Percentiles rank a stretch among this genome's conserved stretches.
Evolutionary conservation across 2,113 vertebrate species (phyloP).

Genomic region (Entomyzon cyanotis): DNA sequence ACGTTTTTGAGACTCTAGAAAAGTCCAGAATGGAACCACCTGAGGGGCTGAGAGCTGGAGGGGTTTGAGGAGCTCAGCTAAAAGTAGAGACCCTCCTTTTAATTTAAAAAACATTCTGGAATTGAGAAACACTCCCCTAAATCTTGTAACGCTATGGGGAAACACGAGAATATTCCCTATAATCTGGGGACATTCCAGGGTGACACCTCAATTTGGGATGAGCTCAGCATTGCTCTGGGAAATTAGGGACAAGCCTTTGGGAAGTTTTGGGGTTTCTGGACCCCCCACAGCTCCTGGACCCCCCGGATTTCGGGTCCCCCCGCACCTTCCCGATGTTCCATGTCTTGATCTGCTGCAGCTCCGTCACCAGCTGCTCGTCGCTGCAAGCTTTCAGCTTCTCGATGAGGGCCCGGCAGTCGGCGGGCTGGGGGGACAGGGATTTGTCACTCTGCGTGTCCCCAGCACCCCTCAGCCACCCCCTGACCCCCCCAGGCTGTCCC

Average conservation of each 20-base stretch:
- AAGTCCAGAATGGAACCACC: not conserved
- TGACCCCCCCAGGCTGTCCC: too few species aligned
- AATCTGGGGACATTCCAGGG: too few species aligned
- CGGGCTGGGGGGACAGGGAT: not conserved
- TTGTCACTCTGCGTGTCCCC: too few species aligned
- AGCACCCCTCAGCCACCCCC: too few species aligned
- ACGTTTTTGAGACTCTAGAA: not conserved
- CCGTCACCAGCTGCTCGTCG: not conserved
- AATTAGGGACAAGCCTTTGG: accelerated
- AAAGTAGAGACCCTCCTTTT: too few species aligned
- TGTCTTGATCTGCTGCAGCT: not conserved
- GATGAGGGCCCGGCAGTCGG: not conserved
- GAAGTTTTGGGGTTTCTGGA: too few species aligned
- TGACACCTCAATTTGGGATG: too few species aligned
- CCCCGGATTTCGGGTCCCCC: accelerated
- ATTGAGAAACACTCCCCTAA: too few species aligned
- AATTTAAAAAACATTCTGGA: too few species aligned
- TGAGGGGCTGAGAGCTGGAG: not conserved
- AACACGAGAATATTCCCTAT: too few species aligned
- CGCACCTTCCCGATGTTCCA: not conserved
- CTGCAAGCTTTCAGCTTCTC: not conserved
- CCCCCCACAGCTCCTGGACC: accelerated
- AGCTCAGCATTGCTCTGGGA: not conserved
- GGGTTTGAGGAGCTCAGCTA: too few species aligned
- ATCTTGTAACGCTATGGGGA: too few species aligned